These are phyloP conservation scores for Drosophila borborema DNA, from an alignment of 2,888 invertebrate genomes.

Conservation along the genomic window DNA sequence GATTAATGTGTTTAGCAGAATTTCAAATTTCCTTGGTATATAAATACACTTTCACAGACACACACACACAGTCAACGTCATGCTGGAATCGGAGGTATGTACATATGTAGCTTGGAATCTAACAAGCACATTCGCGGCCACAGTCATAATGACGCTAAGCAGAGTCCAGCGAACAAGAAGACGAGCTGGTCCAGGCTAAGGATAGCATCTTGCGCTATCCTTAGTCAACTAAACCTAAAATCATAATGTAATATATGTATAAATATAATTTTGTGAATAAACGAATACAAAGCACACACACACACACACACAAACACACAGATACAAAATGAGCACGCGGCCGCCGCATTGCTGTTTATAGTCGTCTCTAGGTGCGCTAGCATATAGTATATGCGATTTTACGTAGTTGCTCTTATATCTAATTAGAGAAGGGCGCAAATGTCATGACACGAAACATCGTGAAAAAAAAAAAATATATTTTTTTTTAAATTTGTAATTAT, in stretches of 20 bases:
- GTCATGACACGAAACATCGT: not conserved
- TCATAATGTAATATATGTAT: no score
- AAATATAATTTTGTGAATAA: no score
- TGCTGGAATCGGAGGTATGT: no score
- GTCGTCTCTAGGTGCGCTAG: conserved; percentile 8
- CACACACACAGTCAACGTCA: not conserved
- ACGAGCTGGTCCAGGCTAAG: no score
- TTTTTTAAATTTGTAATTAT: no score
- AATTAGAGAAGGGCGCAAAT: not conserved
- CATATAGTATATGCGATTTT: conserved; percentile 22
- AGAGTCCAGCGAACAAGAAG: no score
- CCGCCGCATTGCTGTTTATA: conserved; percentile 22
- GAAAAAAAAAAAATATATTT: no score
- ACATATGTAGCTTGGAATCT: no score
- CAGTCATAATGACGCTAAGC: no score
- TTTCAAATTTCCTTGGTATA: conserved; percentile 24
- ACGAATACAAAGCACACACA: not conserved
- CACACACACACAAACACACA: not conserved
- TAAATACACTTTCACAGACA: conserved; percentile 16
- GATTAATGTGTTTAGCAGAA: conserved; percentile 56
- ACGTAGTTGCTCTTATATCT: conserved; percentile 9
- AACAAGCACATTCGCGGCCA: no score
- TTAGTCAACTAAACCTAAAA: no score
- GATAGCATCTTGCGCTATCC: no score
- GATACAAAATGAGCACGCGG: conserved; percentile 36